Conservation (phyloP, 2,888 invertebrate genomes). For the Diaphora mendica region DNA sequence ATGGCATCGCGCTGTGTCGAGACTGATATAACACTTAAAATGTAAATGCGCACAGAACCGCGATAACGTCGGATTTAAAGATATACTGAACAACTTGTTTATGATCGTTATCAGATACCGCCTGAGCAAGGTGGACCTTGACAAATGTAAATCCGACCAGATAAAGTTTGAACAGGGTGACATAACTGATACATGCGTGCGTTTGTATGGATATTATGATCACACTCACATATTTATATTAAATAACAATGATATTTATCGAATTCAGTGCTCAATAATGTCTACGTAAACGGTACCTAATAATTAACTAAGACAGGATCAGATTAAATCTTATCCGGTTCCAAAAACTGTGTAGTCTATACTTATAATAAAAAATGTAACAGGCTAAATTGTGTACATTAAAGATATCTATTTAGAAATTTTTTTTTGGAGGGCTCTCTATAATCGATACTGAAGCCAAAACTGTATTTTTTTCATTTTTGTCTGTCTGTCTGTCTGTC, state of each 20-base stretch:
- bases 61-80: constrained; percentile 5
- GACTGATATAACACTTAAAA: background rate
- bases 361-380: no score
- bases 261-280: background rate
- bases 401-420: no score
- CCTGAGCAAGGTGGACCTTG: background rate
- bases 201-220: background rate
- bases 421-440: no score
- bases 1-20: background rate
- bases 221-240: background rate
- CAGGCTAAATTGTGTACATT: no score
- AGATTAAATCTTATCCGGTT: background rate
- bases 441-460: no score
- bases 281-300: background rate
- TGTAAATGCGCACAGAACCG: background rate
- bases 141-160: constrained; percentile 2
- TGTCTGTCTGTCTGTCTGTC: no score
- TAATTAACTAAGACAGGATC: no score
- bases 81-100: constrained; percentile 9
- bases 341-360: background rate
- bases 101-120: background rate
- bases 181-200: background rate
- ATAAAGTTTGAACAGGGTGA: background rate
- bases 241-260: background rate
- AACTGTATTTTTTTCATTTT: no score